phyloP scores from a whole-genome alignment of 1,140 invertebrate species.

The Teleogryllus occipitalis region DNA sequence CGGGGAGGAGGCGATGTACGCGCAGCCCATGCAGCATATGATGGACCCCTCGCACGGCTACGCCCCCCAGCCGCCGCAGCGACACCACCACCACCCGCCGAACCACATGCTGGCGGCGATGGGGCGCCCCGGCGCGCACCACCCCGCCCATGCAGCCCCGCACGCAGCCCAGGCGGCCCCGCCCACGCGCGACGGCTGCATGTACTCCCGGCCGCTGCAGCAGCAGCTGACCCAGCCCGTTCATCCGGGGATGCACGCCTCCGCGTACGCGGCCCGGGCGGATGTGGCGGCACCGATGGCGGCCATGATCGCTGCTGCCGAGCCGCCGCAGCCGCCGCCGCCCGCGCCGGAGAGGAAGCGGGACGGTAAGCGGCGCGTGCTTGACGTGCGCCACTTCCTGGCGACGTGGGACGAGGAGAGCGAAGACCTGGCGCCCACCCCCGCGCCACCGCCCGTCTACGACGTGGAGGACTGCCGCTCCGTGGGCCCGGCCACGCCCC shows the following conservation, averaged over 20 bases:
- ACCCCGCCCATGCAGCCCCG: too few species aligned
- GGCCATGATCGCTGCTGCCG: not conserved
- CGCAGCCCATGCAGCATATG: not conserved
- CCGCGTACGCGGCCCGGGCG: not conserved
- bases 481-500: too few species aligned
- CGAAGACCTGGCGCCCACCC: slow-evolving; percentile 10
- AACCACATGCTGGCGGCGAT: too few species aligned
- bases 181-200: not conserved
- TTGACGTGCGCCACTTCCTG: slow-evolving; percentile 40
- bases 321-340: not conserved
- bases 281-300: not conserved
- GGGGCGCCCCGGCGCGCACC: too few species aligned
- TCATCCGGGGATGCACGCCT: not conserved
- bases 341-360: not conserved
- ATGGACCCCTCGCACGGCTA: not conserved
- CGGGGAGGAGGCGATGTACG: not conserved
- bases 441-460: not conserved
- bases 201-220: not conserved
- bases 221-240: not conserved
- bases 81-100: too few species aligned
- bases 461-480: too few species aligned
- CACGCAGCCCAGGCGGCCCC: too few species aligned
- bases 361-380: slow-evolving; percentile 28
- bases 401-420: slow-evolving; percentile 38
- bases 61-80: too few species aligned